Evolutionary conservation across 2,113 vertebrate species (phyloP).

Genomic region (Lontra canadensis): DNA sequence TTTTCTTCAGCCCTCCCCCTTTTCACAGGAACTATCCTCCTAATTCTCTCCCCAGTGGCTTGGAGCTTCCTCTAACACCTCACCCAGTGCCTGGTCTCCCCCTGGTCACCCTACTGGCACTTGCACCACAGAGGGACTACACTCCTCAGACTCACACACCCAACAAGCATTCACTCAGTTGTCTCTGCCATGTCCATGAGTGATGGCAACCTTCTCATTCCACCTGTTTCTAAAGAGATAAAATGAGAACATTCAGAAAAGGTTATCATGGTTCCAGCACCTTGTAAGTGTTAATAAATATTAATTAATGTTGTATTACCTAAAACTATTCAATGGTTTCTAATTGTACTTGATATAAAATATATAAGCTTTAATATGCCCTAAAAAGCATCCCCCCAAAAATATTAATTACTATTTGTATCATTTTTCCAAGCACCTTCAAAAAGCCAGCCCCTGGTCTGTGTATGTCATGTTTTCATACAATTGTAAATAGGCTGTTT

Average conservation of each 20-base stretch:
- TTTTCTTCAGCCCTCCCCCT: background rate
- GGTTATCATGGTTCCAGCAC: background rate
- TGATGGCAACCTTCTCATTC: background rate
- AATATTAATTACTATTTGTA: background rate
- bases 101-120: background rate
- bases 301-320: background rate
- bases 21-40: background rate
- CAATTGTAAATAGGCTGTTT: background rate
- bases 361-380: background rate
- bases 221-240: background rate
- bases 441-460: background rate
- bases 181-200: background rate
- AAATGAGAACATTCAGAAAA: background rate
- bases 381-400: background rate
- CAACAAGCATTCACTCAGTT: background rate
- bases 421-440: background rate
- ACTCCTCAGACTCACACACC: background rate
- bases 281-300: background rate
- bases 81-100: background rate
- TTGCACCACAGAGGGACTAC: background rate
- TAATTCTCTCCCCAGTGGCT: background rate
- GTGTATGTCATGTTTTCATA: background rate
- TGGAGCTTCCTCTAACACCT: background rate
- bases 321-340: slow-evolving; percentile 10
- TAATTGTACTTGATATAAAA: background rate